Percentiles rank a stretch among this genome's conserved stretches.
Conservation (phyloP, 1,140 invertebrate species). For the Aphis craccivora region DNA sequence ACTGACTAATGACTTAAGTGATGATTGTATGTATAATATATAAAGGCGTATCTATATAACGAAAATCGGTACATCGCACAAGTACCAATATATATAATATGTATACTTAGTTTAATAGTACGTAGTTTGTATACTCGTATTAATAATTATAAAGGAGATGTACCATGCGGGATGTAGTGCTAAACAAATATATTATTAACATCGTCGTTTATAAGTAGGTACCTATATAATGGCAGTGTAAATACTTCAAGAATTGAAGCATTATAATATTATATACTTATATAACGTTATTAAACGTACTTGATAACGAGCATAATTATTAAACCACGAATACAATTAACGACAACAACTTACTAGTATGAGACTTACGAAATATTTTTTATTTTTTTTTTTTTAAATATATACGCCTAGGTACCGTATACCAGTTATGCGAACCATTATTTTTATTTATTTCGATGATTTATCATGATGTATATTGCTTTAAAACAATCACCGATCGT, state of each 20-base stretch:
- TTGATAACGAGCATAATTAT: neutral
- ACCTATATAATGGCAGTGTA: neutral
- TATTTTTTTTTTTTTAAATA: neutral
- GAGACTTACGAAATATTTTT: neutral
- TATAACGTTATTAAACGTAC: neutral
- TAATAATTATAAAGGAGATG: neutral
- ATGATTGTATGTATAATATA: neutral
- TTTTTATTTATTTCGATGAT: neutral
- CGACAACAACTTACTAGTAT: neutral
- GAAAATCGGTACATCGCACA: neutral
- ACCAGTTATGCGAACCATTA: neutral
- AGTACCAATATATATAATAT: neutral
- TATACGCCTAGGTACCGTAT: neutral
- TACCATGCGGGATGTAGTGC: neutral
- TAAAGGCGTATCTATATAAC: neutral
- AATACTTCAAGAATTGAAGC: neutral
- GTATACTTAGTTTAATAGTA: neutral
- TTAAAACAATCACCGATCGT: neutral
- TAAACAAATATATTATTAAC: neutral
- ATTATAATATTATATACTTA: neutral
- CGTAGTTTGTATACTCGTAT: neutral
- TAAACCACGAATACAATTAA: neutral
- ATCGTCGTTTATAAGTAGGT: neutral
- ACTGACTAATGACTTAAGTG: neutral
- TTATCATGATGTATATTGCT: neutral